Evolutionary conservation across 2,113 vertebrate species (phyloP), one percentile per base, ranked within the genome.

Genomic region (Oceanodroma tethys): DNA sequence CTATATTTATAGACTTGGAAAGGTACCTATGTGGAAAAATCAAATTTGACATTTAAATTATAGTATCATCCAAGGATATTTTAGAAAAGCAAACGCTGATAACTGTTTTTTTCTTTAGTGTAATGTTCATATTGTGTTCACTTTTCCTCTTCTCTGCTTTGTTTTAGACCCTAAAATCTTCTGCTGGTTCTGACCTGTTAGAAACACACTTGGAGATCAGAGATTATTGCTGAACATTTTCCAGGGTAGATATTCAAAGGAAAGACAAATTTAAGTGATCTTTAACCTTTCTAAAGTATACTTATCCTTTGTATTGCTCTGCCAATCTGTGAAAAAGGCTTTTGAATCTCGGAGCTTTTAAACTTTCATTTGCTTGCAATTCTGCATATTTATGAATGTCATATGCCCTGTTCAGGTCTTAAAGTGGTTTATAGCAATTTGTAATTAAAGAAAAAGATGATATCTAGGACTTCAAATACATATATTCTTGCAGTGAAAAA

Each of bases 361-460:
- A 66, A 93, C 16, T 53, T 96, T 40, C 16, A 45, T 85, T 95
- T 97, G 27, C 23, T 94, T 93, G 53, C 56, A 79, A 6, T 67
- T 85, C 40, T 93, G 29, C 52, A 23, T 94, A 73, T 78, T 97
- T 93, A 79, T 88, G 22, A 94, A 65, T 36, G n/a, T 74, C 42
- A 60, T 47, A 92, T 40, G 21, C 22, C 34, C n/a, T 82, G n/a
- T 76, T 86, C 16, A 68, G 63, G 53, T 87, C 94, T 86, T 91
- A 72, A 72, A 84, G 59, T 55, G 27, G 48, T 96, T 85, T 47
- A 92, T 38, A 55, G 30, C 32, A 81, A 75, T 89, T 89, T 91
- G 56, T 70, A 92, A 95, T 93, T 95, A 90, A 88, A 60, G 42
- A 66, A 96, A 97, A 90, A 96, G 38, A 68, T 71, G 7, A n/a